Evolutionary conservation across 2,797 vertebrate genomes (phyloP).

Genomic region (Spatula versicolor): DNA sequence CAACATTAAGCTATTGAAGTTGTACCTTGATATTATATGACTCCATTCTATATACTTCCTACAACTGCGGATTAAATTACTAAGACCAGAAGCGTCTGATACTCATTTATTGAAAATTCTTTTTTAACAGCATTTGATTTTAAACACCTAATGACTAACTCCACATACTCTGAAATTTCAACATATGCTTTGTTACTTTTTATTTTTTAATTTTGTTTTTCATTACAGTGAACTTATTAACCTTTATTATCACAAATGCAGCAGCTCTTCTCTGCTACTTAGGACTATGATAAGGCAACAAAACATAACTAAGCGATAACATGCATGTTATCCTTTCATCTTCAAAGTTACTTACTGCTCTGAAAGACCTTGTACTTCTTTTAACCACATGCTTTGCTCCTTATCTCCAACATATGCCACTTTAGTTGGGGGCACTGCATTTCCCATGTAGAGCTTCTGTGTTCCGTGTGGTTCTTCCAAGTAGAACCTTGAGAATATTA

Average conservation of each 20-base stretch:
- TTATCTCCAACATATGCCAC: slow-evolving; percentile 87
- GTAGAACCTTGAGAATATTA: slow-evolving; percentile 82
- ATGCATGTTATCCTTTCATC: not conserved
- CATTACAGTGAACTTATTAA: not conserved
- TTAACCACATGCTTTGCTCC: slow-evolving; percentile 91
- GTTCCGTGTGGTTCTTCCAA: slow-evolving; percentile 87
- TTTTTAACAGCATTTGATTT: not conserved
- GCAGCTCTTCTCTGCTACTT: not conserved
- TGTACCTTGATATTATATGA: not conserved
- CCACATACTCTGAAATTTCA: not conserved
- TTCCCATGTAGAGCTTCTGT: slow-evolving; percentile 86
- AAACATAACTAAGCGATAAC: not conserved
- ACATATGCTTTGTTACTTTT: not conserved
- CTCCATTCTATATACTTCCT: not conserved
- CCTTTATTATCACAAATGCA: not conserved
- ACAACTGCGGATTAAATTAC: not conserved
- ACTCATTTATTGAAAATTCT: not conserved
- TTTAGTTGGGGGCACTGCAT: slow-evolving; percentile 85
- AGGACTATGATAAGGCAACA: not conserved
- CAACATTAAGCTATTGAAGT: not conserved
- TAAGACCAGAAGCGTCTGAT: not conserved
- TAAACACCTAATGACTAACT: not conserved
- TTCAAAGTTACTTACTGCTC: slow-evolving; percentile 86
- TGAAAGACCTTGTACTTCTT: slow-evolving; percentile 91
- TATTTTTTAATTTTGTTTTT: not conserved